Evolutionary conservation across 30 jellyfish, hydroid and myxozoan species (phyloP).

Genomic region (Aurelia aurita complex sp. Pacific): DNA sequence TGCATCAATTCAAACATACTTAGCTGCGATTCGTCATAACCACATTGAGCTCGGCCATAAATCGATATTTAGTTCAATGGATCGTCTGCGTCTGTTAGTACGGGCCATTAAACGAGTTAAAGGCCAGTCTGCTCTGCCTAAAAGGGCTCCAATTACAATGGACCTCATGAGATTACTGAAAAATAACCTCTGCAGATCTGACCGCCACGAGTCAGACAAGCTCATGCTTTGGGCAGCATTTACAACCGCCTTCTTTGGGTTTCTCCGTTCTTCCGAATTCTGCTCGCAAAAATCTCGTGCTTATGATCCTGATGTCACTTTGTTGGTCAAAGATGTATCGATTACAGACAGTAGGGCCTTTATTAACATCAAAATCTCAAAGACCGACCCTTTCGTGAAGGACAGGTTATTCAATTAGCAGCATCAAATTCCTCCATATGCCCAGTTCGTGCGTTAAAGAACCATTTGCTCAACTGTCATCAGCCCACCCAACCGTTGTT

Average conservation of each 20-base stretch:
- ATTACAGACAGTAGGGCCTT: not conserved
- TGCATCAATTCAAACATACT: not conserved
- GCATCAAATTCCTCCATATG: conserved; percentile 1
- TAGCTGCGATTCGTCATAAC: not conserved
- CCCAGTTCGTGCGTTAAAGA: conserved; percentile 1
- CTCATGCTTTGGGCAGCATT: conserved; percentile 19
- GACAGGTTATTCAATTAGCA: not conserved
- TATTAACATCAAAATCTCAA: conserved; percentile 3
- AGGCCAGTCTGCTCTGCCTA: not conserved
- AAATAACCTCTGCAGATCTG: not conserved
- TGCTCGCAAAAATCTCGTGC: not conserved
- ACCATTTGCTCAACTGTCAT: not conserved
- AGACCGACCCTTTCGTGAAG: conserved; percentile 24
- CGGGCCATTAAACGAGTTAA: conserved; percentile 11
- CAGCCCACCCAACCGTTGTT: not conserved
- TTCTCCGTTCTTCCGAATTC: conserved; percentile 11
- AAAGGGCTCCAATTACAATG: not conserved
- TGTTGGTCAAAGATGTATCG: not conserved
- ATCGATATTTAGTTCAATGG: not conserved
- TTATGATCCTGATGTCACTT: not conserved
- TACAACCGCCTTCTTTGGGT: conserved; percentile 21
- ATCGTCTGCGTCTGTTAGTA: not conserved
- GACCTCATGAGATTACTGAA: not conserved
- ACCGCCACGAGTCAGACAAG: not conserved
- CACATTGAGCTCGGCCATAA: not conserved